Percentiles rank a stretch among this genome's conserved stretches.
Conservation (phyloP, 2,797 vertebrate species). For the Acrossocheilus wenchowensis region DNA sequence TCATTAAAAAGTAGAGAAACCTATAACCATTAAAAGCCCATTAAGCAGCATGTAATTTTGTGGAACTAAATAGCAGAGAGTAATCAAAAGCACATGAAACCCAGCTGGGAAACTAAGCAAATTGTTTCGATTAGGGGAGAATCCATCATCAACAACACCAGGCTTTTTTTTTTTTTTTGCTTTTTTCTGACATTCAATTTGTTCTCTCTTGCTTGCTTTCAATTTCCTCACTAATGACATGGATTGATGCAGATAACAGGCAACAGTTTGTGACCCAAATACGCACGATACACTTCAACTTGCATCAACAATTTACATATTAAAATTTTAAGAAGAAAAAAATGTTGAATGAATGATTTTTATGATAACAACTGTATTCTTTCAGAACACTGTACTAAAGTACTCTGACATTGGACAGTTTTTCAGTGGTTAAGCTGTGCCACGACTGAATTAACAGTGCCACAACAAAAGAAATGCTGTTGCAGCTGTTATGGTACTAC, state of each 20-base stretch:
- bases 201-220: conserved; percentile 60
- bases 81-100: conserved; percentile 99
- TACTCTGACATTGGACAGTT: not conserved
- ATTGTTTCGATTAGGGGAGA: conserved; percentile 96
- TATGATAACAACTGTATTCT: not conserved
- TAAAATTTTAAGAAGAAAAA: not conserved
- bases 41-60: conserved; percentile 99
- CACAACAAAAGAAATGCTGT: not conserved
- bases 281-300: conserved; percentile 74
- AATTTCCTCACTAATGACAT: conserved; percentile 82
- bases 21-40: conserved; percentile 99
- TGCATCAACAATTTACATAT: conserved; percentile 55
- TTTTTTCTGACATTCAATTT: conserved; percentile 70
- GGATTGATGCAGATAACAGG: conserved; percentile 83
- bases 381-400: not conserved
- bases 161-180: conserved; percentile 79
- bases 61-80: conserved; percentile 99
- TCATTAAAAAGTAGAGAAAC: conserved; percentile 97
- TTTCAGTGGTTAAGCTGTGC: not conserved
- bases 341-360: not conserved
- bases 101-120: conserved; percentile 98
- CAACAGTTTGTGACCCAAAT: conserved; percentile 83
- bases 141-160: conserved; percentile 95
- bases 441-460: not conserved
- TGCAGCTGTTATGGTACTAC: not conserved